A percentile compares a stretch with the other conserved stretches of the same genome.
These are phyloP conservation scores for Drosophila varians DNA, from an alignment of 1,140 invertebrate genomes.

Conservation along the genomic window DNA sequence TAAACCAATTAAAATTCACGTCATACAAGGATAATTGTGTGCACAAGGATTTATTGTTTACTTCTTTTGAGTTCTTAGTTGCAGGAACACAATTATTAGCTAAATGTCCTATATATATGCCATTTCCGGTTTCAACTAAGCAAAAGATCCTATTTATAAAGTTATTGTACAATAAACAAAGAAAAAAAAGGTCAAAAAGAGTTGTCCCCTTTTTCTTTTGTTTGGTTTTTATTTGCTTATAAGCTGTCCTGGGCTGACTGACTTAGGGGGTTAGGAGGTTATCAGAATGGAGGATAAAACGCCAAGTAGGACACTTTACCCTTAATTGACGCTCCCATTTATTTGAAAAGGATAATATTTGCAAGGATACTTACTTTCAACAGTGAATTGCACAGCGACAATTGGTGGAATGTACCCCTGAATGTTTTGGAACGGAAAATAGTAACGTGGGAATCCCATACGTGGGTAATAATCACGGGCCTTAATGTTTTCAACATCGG, in stretches of 20 bases:
- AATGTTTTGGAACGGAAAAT: slow-evolving; percentile 92
- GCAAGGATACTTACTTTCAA: slow-evolving; percentile 88
- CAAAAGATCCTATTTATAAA: background rate
- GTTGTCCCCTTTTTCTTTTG: background rate
- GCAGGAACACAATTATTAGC: background rate
- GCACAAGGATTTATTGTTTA: background rate
- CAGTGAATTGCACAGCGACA: slow-evolving; percentile 94
- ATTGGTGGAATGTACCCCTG: slow-evolving; percentile 94
- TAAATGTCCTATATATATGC: background rate
- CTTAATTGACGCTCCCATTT: background rate
- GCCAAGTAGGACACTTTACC: background rate
- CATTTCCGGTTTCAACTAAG: background rate
- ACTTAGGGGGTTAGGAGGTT: background rate
- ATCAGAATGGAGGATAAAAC: background rate
- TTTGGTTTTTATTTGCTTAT: too few species aligned
- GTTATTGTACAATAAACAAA: background rate
- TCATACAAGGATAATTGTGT: too few species aligned
- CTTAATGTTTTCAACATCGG: slow-evolving; percentile 95
- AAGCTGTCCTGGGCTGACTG: too few species aligned
- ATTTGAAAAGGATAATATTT: background rate
- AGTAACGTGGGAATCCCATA: slow-evolving; percentile 90
- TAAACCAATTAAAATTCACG: background rate
- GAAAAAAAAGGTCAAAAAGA: background rate
- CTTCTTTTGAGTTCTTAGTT: background rate
- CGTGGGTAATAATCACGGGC: slow-evolving; percentile 91